Evolutionary conservation across 1,140 invertebrate genomes (phyloP).

Genomic region (Rhyacophila brunnea): DNA sequence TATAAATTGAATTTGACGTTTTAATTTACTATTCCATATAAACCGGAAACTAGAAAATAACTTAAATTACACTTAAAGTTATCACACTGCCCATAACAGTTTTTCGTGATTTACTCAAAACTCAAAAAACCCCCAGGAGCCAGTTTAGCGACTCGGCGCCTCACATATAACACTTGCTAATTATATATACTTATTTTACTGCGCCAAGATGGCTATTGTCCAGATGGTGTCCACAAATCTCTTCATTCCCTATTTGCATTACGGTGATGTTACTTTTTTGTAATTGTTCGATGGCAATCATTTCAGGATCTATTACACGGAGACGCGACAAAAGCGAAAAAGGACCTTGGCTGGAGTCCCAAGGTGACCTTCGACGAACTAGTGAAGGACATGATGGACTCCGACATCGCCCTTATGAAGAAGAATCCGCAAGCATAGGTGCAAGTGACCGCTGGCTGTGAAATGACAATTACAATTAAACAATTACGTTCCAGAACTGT

Average conservation of each 20-base stretch:
- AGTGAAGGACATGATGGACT: slow-evolving; percentile 95
- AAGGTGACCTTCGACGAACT: slow-evolving; percentile 82
- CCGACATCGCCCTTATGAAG: slow-evolving; percentile 90
- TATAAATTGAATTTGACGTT: too few relatives aligned
- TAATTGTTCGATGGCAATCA: background rate
- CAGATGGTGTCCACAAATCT: background rate
- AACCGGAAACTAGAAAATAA: too few relatives aligned
- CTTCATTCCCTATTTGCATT: background rate
- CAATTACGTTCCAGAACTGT: background rate
- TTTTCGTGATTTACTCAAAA: too few relatives aligned
- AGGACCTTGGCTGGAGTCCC: slow-evolving; percentile 84
- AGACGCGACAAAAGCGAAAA: slow-evolving; percentile 86
- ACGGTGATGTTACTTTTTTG: background rate
- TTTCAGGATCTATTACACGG: slow-evolving; percentile 83
- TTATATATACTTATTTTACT: too few relatives aligned
- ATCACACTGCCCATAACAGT: too few relatives aligned
- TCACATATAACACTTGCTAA: too few relatives aligned
- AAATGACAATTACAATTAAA: background rate
- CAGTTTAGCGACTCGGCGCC: too few relatives aligned
- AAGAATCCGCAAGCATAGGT: slow-evolving; percentile 83
- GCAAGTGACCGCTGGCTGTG: background rate
- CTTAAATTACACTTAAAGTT: too few relatives aligned
- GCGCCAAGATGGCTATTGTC: background rate
- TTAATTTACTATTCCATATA: too few relatives aligned
- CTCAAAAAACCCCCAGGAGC: too few relatives aligned